Percentiles rank a stretch among this genome's conserved stretches.
These are phyloP conservation scores for Caenorhabditis macrosperma DNA, from an alignment of 2,888 invertebrate genomes.

Conservation along the genomic window DNA sequence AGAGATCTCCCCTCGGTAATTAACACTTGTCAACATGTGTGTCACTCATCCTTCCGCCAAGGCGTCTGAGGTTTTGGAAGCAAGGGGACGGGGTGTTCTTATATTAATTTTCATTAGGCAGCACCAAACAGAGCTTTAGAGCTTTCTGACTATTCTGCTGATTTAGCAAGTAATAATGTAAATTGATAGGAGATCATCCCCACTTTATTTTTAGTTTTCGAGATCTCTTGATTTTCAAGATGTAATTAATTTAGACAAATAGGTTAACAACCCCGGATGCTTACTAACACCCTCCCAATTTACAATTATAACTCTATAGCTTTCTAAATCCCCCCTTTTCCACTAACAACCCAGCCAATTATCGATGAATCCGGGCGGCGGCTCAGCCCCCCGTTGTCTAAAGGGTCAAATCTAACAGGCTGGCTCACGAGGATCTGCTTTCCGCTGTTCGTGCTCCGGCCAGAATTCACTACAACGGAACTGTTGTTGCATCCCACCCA, in stretches of 20 bases:
- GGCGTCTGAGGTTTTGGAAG: neutral
- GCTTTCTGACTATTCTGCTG: too few species aligned
- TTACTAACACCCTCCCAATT: neutral
- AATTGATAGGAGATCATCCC: too few species aligned
- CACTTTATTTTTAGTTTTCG: too few species aligned
- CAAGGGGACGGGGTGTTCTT: neutral
- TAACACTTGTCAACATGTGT: conserved; percentile 30
- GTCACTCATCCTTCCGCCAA: neutral
- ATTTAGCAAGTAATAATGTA: too few species aligned
- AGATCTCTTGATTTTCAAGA: too few species aligned
- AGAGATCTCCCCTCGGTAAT: neutral
- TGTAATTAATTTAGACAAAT: too few species aligned
- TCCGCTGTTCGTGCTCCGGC: conserved; percentile 74
- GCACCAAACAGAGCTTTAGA: too few species aligned
- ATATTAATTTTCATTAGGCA: too few species aligned
- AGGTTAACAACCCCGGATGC: too few species aligned
- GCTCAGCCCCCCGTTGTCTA: conserved; percentile 58
- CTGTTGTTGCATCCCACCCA: conserved; percentile 75
- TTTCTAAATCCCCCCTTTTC: neutral
- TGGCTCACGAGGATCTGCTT: conserved; percentile 77
- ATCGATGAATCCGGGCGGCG: conserved; percentile 35
- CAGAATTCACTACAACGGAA: conserved; percentile 73
- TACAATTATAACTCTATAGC: neutral
- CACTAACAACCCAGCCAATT: conserved; percentile 2
- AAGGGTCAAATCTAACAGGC: conserved; percentile 74